phyloP scores from a whole-genome alignment of 1,140 invertebrate species.

The Littorina saxatilis region DNA sequence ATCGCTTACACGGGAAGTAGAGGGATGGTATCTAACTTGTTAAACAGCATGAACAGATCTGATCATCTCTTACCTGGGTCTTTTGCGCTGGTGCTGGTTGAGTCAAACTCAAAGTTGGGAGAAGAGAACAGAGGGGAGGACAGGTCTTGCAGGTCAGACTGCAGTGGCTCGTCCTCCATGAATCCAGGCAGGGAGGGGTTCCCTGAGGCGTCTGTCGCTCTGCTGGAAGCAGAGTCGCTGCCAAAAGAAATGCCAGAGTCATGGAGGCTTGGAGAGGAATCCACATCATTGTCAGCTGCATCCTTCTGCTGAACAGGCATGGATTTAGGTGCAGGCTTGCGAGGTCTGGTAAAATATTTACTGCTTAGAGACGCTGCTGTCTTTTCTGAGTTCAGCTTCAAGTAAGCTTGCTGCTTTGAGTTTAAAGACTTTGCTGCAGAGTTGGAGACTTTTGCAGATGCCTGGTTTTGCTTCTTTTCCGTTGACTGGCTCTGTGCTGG shows the following conservation, averaged over 20 bases:
- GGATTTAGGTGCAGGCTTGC: not conserved
- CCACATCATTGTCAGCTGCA: not conserved
- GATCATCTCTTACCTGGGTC: no score
- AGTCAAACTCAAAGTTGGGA: no score
- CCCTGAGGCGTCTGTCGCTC: not conserved
- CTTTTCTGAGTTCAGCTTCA: not conserved
- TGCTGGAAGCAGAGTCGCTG: not conserved
- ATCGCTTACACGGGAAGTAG: no score
- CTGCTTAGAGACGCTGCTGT: not conserved
- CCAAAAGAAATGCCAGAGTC: constrained; percentile 18
- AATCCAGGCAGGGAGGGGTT: not conserved
- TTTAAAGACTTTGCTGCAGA: not conserved
- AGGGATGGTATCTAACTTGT: no score
- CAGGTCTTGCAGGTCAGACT: not conserved
- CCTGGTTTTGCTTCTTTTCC: not conserved
- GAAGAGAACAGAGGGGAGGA: not conserved
- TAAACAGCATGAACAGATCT: no score
- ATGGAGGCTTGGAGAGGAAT: not conserved
- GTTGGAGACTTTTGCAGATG: not conserved
- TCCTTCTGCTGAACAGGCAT: not conserved
- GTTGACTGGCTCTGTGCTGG: not conserved
- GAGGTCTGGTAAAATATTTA: no score
- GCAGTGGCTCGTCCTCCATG: constrained; percentile 15
- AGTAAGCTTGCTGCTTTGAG: not conserved
- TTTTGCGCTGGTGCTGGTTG: no score